Conservation (phyloP, 2,113 vertebrate species). For the Dicentrarchus labrax region DNA sequence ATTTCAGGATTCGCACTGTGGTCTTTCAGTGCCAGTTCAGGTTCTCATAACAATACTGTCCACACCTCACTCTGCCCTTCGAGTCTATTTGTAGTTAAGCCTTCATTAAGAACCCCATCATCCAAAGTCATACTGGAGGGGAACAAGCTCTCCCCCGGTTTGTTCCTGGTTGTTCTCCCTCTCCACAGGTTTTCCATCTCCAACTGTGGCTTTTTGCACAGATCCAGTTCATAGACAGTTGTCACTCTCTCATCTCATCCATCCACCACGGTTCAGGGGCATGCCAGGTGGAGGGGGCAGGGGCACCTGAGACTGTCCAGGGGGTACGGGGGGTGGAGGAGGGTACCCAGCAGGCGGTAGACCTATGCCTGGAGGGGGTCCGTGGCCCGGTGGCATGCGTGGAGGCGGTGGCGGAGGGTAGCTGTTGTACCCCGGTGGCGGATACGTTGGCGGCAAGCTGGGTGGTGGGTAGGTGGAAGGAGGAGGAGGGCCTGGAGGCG, state of each 20-base stretch:
- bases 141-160: constrained; percentile 3
- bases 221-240: constrained; percentile 14
- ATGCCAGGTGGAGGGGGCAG: constrained; percentile 94
- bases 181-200: neutral
- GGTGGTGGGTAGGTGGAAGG: constrained; percentile 85
- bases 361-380: constrained; percentile 91
- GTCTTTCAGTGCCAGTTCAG: constrained; percentile 5
- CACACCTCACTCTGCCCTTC: constrained; percentile 17
- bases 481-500: constrained; percentile 88
- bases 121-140: neutral
- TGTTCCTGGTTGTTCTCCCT: constrained; percentile 16
- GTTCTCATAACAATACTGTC: constrained; percentile 29
- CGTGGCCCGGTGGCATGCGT: constrained; percentile 89
- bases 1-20: neutral
- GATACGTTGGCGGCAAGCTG: constrained; percentile 88
- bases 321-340: constrained; percentile 91
- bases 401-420: constrained; percentile 89
- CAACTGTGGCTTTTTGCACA: neutral
- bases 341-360: constrained; percentile 92
- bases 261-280: constrained; percentile 92
- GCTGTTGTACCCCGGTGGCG: constrained; percentile 92
- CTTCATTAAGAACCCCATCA: constrained; percentile 18
- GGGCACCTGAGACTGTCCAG: constrained; percentile 93
- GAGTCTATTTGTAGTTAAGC: neutral
- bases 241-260: constrained; percentile 91